These are phyloP conservation scores for Diaprepes abbreviatus DNA, from an alignment of 2,888 invertebrate genomes.

Conservation along the genomic window DNA sequence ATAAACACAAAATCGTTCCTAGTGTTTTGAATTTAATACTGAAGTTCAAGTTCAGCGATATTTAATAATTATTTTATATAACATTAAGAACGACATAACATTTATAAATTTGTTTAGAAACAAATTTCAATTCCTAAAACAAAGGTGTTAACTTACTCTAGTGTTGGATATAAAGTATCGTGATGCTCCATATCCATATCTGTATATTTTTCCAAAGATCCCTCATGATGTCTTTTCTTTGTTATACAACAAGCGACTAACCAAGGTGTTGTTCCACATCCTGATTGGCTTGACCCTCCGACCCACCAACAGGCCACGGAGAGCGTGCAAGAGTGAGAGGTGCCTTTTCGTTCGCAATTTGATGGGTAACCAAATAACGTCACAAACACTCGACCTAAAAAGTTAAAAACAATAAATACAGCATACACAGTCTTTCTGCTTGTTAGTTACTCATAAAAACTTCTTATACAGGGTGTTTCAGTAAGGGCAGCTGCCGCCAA, in stretches of 20 bases:
- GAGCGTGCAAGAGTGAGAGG: slow-evolving; percentile 77
- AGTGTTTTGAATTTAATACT: no score
- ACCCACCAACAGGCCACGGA: slow-evolving; percentile 82
- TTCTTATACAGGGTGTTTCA: no score
- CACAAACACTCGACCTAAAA: slow-evolving; percentile 69
- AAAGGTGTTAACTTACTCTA: slow-evolving; percentile 58
- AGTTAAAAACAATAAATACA: no score
- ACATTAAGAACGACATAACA: no score
- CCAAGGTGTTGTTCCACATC: slow-evolving; percentile 79
- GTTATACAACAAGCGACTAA: slow-evolving; percentile 80
- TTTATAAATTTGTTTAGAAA: no score
- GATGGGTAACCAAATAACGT: slow-evolving; percentile 74
- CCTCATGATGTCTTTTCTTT: slow-evolving; percentile 50
- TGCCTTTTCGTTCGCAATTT: slow-evolving; percentile 72
- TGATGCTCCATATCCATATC: slow-evolving; percentile 31
- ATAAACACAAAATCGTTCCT: no score
- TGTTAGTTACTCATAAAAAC: no score
- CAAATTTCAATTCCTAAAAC: no score
- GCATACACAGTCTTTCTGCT: no score
- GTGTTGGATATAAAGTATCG: slow-evolving; percentile 46
- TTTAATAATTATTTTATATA: no score
- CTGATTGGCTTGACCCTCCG: slow-evolving; percentile 77
- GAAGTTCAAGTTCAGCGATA: no score
- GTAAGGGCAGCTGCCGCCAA: no score
- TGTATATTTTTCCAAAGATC: slow-evolving; percentile 14